Percentiles rank a stretch among this genome's conserved stretches.
Conservation (phyloP, 2,113 vertebrate species). For the Porphyrio hochstetteri region DNA sequence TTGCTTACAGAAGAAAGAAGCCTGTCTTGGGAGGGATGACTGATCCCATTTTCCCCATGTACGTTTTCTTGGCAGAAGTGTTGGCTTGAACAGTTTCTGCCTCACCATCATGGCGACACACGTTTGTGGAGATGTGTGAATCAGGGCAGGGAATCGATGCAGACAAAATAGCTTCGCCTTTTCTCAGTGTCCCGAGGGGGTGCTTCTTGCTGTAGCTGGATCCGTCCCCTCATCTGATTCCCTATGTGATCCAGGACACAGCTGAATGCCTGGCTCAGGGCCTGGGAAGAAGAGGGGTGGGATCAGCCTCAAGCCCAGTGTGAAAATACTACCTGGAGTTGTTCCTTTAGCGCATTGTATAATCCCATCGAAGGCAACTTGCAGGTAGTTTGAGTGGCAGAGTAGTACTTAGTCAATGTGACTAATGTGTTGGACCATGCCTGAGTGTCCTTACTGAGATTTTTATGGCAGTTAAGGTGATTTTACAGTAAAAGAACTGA, state of each 20-base stretch:
- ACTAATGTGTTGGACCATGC: background rate
- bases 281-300: background rate
- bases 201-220: background rate
- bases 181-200: background rate
- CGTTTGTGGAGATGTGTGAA: background rate
- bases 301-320: background rate
- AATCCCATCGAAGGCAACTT: background rate
- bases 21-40: constrained; percentile 13
- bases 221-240: background rate
- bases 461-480: background rate
- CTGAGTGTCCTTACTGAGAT: background rate
- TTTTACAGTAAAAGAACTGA: background rate
- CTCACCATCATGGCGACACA: background rate
- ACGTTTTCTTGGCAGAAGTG: constrained; percentile 50
- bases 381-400: background rate
- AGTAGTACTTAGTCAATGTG: background rate
- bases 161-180: constrained; percentile 18
- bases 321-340: background rate
- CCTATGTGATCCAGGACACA: fast-evolving
- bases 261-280: background rate
- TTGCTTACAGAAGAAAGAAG: constrained; percentile 8
- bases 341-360: background rate
- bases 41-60: constrained; percentile 49
- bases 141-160: background rate
- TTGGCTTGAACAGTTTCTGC: constrained; percentile 32